phyloP scores from a whole-genome alignment of 1,140 invertebrate species.

The Hypsibius dujardini region DNA sequence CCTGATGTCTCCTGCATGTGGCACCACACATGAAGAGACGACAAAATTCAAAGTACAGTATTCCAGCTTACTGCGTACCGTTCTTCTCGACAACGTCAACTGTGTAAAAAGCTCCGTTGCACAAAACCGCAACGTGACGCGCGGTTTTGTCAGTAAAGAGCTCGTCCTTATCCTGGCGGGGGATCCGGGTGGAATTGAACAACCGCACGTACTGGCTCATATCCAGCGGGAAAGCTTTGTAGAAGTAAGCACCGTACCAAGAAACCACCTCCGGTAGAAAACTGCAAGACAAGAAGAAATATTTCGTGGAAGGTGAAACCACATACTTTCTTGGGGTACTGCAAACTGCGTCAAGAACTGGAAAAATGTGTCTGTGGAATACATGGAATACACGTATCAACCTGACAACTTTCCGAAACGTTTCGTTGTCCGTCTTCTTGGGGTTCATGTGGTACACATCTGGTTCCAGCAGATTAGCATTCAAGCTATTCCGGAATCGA shows the following conservation, averaged over 20 bases:
- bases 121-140: slow-evolving; percentile 65
- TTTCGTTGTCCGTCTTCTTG: slow-evolving; percentile 61
- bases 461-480: slow-evolving; percentile 60
- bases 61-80: slow-evolving; percentile 35
- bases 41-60: neutral
- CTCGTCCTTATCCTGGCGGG: slow-evolving; percentile 55
- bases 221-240: slow-evolving; percentile 88
- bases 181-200: slow-evolving; percentile 70
- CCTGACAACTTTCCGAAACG: slow-evolving; percentile 50
- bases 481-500: slow-evolving; percentile 33
- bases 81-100: slow-evolving; percentile 68
- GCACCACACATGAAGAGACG: slow-evolving; percentile 14
- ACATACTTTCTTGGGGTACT: too few relatives aligned
- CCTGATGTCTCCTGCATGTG: slow-evolving; percentile 49
- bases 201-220: slow-evolving; percentile 85
- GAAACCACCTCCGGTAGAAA: slow-evolving; percentile 53
- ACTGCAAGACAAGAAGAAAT: slow-evolving; percentile 32
- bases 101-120: slow-evolving; percentile 67
- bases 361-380: too few relatives aligned
- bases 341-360: too few relatives aligned
- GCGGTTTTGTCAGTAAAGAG: slow-evolving; percentile 42
- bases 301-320: too few relatives aligned
- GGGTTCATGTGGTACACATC: slow-evolving; percentile 88
- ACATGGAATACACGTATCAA: slow-evolving; percentile 21
- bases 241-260: slow-evolving; percentile 76